Evolutionary conservation across 2,797 vertebrate genomes (phyloP), one percentile per base, ranked within the genome.

Genomic region (Margarornis squamiger): DNA sequence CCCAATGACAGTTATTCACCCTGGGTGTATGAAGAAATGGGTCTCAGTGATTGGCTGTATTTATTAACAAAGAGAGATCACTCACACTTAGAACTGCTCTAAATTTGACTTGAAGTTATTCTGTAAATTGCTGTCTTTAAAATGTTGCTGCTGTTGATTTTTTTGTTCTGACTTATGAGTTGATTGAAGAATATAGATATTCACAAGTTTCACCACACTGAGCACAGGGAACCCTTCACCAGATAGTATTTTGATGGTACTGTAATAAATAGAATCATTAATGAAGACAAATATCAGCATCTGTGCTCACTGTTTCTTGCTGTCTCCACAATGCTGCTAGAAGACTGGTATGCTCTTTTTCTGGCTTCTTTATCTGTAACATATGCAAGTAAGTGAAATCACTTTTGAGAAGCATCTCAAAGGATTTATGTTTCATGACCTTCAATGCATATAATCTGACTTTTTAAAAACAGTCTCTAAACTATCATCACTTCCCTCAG

Each of bases 81-180:
- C 19, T 90, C 34, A 21, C 48, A 38, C 8, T 52, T 65, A 32
- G 2, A 83, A 59, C 16, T n/a, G 18, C 38, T 77, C 49, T 46
- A 54, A 88, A 71, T 67, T 38, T 87, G 10, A 36, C n/a, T 38
- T 75, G 22, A 88, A 48, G 13, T 57, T 52, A 36, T 2, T 1
- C 23, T 81, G 58, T 49, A 57, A 70, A 82, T 27, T 62, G 5
- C 14, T 61, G 36, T 55, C 51, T 83, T 70, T 80, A 73, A 71
- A 82, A 72, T 3, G 6, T 61, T 82, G 41, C 4, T 29, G 5
- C 48, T 49, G 2, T 0, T 58, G 20, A 0, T 3, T 12, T 82
- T 82, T 62, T 54, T 70, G 23, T 52, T 74, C 65, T 51, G 54
- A 24, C 17, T 92, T 84, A 15, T 1, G 30, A n/a, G 22, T 41